These are phyloP conservation scores for Leguminivora glycinivorella DNA, from an alignment of 1,140 invertebrate genomes.

Conservation along the genomic window DNA sequence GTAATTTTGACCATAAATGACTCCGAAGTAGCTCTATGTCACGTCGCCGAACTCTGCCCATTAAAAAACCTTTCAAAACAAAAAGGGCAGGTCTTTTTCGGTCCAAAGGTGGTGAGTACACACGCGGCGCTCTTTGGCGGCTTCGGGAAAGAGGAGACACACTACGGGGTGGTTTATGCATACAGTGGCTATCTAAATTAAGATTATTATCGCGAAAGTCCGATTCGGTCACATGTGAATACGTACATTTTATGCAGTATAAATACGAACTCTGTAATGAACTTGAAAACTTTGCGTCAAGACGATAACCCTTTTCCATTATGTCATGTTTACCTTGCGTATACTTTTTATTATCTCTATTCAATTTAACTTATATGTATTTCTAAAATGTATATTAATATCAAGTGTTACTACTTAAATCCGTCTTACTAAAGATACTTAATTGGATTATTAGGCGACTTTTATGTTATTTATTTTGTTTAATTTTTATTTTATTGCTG, in stretches of 20 bases:
- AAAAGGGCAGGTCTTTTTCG: conserved; percentile 21
- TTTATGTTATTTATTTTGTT: background rate
- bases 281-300: too few species aligned
- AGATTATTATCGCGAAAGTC: conserved; percentile 2
- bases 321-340: too few species aligned
- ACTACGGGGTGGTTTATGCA: background rate
- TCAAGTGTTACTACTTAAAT: too few species aligned
- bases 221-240: background rate
- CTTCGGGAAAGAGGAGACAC: background rate
- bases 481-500: background rate
- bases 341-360: too few species aligned
- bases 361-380: too few species aligned
- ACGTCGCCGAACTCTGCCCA: conserved; percentile 19
- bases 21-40: conserved; percentile 7
- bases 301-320: too few species aligned
- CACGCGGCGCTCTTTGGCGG: conserved; percentile 21
- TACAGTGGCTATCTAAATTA: conserved; percentile 1
- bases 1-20: conserved; percentile 23
- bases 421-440: too few species aligned
- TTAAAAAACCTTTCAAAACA: conserved; percentile 27
- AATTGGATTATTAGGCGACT: background rate
- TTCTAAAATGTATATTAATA: too few species aligned
- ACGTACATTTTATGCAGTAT: too few species aligned
- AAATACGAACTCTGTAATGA: too few species aligned
- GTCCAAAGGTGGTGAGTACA: conserved; percentile 13